Conservation (phyloP, 1,140 invertebrate genomes). For the Diabrotica undecimpunctata region DNA sequence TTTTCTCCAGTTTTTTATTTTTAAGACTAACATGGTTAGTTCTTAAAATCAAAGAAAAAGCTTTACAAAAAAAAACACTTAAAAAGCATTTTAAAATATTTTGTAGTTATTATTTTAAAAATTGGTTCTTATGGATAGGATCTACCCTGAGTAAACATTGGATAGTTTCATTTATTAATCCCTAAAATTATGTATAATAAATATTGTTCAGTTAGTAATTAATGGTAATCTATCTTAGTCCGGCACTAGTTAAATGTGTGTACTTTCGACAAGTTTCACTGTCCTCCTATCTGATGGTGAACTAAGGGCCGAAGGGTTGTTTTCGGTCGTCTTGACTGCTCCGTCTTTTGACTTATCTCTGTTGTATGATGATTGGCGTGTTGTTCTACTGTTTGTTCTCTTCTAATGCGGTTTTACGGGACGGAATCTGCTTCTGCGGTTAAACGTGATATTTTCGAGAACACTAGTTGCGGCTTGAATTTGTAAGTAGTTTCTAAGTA, state of each 20-base stretch:
- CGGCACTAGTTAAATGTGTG: conserved; percentile 1
- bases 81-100: too few relatives aligned
- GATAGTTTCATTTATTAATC: too few relatives aligned
- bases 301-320: conserved; percentile 15
- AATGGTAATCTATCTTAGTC: not conserved
- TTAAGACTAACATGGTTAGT: too few relatives aligned
- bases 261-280: conserved; percentile 11
- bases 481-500: too few relatives aligned
- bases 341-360: conserved; percentile 16
- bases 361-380: conserved; percentile 13
- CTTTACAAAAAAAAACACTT: too few relatives aligned
- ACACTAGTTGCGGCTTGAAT: not conserved
- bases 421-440: not conserved
- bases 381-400: conserved; percentile 4
- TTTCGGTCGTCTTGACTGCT: conserved; percentile 7
- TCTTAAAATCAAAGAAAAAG: too few relatives aligned
- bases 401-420: not conserved
- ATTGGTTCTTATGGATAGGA: too few relatives aligned
- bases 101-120: too few relatives aligned
- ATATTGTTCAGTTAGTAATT: too few relatives aligned
- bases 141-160: too few relatives aligned
- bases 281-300: conserved; percentile 3
- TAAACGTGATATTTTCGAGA: not conserved
- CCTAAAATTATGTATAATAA: too few relatives aligned
- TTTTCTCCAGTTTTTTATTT: too few relatives aligned